A percentile compares a stretch with the other conserved stretches of the same genome.
Evolutionary conservation across 2,113 vertebrate species (phyloP).

Genomic region (Synodontis membranacea): DNA sequence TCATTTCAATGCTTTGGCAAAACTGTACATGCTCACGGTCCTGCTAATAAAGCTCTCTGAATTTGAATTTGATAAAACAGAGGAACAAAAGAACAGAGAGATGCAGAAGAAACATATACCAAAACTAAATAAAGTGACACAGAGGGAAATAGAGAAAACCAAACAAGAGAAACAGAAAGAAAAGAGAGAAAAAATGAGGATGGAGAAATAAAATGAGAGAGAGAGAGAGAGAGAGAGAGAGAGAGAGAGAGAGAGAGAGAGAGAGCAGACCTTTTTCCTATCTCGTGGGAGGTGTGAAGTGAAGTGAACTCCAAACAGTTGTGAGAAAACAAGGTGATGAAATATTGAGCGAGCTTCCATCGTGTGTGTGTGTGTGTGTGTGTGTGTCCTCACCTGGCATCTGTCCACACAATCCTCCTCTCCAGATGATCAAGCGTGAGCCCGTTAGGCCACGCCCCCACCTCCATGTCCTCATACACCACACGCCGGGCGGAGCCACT

Average conservation of each 20-base stretch:
- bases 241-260: background rate
- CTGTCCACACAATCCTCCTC: constrained; percentile 86
- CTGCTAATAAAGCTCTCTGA: too few relatives aligned
- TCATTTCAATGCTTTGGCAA: too few relatives aligned
- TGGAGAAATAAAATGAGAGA: background rate
- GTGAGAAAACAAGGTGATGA: constrained; percentile 32
- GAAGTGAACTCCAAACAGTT: background rate
- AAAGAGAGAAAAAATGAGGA: background rate
- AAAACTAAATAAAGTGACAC: background rate
- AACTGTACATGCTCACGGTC: too few relatives aligned
- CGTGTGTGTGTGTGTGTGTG: background rate
- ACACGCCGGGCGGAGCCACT: constrained; percentile 80
- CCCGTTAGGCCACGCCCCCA: constrained; percentile 87
- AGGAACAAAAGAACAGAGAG: background rate
- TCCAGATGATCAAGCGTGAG: constrained; percentile 87
- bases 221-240: background rate
- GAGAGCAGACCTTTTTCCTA: background rate
- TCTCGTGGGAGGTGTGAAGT: constrained; percentile 18
- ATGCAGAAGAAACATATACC: background rate
- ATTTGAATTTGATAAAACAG: too few relatives aligned
- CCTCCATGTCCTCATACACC: constrained; percentile 86
- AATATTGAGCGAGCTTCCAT: constrained; percentile 3
- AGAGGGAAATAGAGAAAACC: background rate
- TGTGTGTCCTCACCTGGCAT: constrained; percentile 75
- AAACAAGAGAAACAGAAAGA: background rate